Percentiles rank a stretch among this genome's conserved stretches.
These are phyloP conservation scores for Erpornis zantholeuca DNA, from an alignment of 2,113 vertebrate genomes.

Conservation along the genomic window DNA sequence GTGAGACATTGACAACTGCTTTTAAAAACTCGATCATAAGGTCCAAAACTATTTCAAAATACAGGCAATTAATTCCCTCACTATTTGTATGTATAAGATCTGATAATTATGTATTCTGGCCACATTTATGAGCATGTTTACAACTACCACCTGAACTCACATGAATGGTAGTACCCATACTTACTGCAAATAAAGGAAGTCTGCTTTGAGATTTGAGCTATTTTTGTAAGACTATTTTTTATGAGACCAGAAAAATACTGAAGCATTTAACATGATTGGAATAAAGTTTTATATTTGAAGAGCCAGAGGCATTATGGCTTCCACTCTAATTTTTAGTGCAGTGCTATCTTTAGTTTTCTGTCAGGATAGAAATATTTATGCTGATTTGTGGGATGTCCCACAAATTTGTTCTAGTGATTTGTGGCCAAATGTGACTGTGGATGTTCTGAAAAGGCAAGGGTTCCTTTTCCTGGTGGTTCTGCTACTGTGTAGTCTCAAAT, in stretches of 20 bases:
- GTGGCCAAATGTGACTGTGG: background rate
- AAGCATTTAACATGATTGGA: background rate
- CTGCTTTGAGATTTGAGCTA: background rate
- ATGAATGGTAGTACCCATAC: too few relatives aligned
- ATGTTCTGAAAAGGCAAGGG: background rate
- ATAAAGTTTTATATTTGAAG: background rate
- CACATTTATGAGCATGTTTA: background rate
- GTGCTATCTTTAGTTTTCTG: background rate
- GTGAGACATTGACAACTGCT: background rate
- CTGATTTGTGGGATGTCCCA: background rate
- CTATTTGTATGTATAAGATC: background rate
- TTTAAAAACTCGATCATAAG: background rate
- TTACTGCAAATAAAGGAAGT: background rate
- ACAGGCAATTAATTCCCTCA: background rate
- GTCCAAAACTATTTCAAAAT: background rate
- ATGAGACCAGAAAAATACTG: background rate
- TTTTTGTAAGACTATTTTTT: background rate
- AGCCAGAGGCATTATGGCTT: background rate
- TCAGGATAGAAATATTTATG: background rate
- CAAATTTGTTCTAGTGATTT: background rate
- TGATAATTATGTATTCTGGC: background rate
- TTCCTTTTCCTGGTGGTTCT: background rate
- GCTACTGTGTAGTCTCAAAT: background rate
- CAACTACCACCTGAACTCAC: background rate
- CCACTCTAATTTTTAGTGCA: background rate